phyloP scores from a whole-genome alignment of 2,888 invertebrate genomes.

The Dioctria rufipes region DNA sequence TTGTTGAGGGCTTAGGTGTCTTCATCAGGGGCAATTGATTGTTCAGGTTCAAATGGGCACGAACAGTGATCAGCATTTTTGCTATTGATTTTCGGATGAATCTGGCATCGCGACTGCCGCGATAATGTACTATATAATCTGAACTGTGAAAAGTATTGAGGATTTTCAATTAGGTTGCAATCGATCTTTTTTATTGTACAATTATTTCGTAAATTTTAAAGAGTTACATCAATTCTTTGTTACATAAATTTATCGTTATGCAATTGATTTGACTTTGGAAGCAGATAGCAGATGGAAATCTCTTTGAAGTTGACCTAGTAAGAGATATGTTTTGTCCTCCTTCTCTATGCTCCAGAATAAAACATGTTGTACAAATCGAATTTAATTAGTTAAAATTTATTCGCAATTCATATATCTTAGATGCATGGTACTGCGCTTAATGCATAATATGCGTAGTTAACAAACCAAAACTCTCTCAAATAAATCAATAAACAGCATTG shows the following conservation, averaged over 20 bases:
- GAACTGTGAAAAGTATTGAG: slow-evolving; percentile 13
- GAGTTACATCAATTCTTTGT: background rate
- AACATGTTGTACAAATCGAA: too few species aligned
- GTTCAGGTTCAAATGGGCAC: slow-evolving; percentile 39
- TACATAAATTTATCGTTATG: background rate
- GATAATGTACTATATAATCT: slow-evolving; percentile 10
- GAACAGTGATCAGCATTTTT: slow-evolving; percentile 43
- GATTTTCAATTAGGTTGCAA: slow-evolving; percentile 14
- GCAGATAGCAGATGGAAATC: background rate
- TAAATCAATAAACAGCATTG: too few species aligned
- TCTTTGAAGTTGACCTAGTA: background rate
- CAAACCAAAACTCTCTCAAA: too few species aligned
- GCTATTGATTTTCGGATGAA: slow-evolving; percentile 27
- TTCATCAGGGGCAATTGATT: slow-evolving; percentile 52
- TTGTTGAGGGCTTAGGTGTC: slow-evolving; percentile 44
- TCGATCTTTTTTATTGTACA: slow-evolving; percentile 10
- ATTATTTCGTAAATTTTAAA: background rate
- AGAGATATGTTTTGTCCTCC: too few species aligned
- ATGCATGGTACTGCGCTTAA: too few species aligned
- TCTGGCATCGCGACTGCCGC: background rate
- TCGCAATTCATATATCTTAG: too few species aligned
- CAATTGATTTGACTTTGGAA: background rate
- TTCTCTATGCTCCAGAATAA: too few species aligned
- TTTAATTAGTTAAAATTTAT: too few species aligned
- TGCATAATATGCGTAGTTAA: too few species aligned